Percentiles rank a stretch among this genome's conserved stretches.
These are phyloP conservation scores for Druon quercuslanigerum DNA, from an alignment of 1,140 invertebrate species.

Conservation along the genomic window DNA sequence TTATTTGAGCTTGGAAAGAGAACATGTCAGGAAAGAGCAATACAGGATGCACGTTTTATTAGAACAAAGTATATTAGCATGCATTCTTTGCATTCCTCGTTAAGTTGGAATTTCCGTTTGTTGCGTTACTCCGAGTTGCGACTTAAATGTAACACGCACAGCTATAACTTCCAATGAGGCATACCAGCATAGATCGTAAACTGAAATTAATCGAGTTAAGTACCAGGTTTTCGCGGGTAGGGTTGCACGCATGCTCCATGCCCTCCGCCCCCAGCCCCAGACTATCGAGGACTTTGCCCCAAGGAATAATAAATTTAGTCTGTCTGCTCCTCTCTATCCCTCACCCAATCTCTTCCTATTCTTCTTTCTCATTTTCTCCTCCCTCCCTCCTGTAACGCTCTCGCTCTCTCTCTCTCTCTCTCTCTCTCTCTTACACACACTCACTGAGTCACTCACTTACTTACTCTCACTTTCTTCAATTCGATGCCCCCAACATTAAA, in stretches of 20 bases:
- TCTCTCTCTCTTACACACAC: background rate
- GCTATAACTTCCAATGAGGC: constrained; percentile 51
- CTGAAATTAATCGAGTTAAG: constrained; percentile 51
- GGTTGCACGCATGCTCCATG: constrained; percentile 39
- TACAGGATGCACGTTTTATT: background rate
- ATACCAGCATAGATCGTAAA: constrained; percentile 51
- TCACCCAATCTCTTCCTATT: constrained; percentile 17
- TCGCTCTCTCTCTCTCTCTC: background rate
- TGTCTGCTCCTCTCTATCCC: constrained; percentile 1
- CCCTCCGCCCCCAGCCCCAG: background rate
- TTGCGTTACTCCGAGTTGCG: constrained; percentile 39
- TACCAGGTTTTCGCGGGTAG: constrained; percentile 44
- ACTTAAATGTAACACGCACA: constrained; percentile 38
- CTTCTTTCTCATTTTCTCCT: background rate
- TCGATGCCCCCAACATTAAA: background rate
- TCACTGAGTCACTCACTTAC: background rate
- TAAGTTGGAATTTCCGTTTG: constrained; percentile 37
- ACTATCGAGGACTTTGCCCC: constrained; percentile 34
- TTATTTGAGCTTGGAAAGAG: constrained; percentile 3
- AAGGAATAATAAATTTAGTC: constrained; percentile 41
- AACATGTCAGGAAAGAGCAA: background rate
- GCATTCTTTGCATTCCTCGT: constrained; percentile 25
- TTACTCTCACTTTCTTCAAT: background rate
- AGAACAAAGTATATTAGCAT: constrained; percentile 26
- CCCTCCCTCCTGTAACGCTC: background rate